These are phyloP conservation scores for Macrophya alboannulata DNA, from an alignment of 2,888 invertebrate genomes.

Conservation along the genomic window DNA sequence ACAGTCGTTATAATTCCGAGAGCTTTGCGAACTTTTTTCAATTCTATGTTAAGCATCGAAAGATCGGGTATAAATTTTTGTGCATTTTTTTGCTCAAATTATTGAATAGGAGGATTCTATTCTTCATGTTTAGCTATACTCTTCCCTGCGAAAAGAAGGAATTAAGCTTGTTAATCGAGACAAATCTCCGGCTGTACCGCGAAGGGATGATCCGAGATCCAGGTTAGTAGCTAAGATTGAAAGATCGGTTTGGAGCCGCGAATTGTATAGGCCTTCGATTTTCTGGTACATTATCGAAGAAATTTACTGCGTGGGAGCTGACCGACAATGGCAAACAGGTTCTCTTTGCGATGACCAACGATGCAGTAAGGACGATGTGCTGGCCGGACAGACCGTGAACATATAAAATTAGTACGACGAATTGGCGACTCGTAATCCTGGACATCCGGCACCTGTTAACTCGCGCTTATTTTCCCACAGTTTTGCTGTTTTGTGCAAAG, in stretches of 20 bases:
- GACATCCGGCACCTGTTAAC: conserved; percentile 75
- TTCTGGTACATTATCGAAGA: conserved; percentile 37
- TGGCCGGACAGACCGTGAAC: conserved; percentile 67
- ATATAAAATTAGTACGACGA: conserved; percentile 68
- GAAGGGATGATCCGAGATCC: conserved; percentile 37
- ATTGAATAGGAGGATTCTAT: neutral
- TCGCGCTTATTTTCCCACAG: conserved; percentile 41
- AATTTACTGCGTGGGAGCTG: conserved; percentile 44
- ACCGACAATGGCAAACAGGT: neutral
- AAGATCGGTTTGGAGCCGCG: neutral
- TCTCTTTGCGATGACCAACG: conserved; percentile 56
- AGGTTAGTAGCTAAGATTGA: neutral
- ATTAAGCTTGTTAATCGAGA: conserved; percentile 45
- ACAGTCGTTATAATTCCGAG: neutral
- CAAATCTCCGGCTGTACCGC: conserved; percentile 30
- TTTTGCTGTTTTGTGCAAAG: neutral
- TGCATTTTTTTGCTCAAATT: neutral
- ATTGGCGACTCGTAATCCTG: conserved; percentile 70
- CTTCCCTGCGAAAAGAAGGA: neutral
- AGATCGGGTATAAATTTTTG: neutral
- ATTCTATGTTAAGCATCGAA: neutral
- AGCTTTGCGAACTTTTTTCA: neutral
- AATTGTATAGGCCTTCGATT: conserved; percentile 16
- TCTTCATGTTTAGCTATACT: neutral
- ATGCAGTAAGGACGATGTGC: conserved; percentile 54